Evolutionary conservation across 2,113 vertebrate genomes (phyloP), one percentile per base, ranked within the genome.

Genomic region (Aramus guarauna): DNA sequence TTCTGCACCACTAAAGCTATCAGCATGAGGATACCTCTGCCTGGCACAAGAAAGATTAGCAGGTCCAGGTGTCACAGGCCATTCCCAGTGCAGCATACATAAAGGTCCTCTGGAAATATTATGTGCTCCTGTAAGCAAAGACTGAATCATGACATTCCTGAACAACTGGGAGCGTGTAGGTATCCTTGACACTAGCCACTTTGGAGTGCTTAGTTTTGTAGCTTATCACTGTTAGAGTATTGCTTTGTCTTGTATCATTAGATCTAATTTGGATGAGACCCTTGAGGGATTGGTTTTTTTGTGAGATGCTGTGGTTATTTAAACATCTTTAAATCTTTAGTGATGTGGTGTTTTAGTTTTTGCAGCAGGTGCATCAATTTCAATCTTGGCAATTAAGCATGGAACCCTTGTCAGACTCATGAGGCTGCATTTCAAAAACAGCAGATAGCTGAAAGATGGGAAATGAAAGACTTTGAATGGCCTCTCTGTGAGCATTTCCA

Each of bases 391-490:
- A 95, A 69, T 41, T 88, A 92, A 85, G 50, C 58, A 50, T 43
- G 78, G 37, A 94, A 60, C 41, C 53, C 58, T 91, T 55, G 53
- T 95, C 74, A 94, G 62, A 55, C 36, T 83, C 83, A 26, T 36
- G 63, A 94, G 79, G 37, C 68, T 94, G 62, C 60, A 43, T 79
- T 96, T 95, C 85, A 83, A 85, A 90, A 92, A 9, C 43, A 74
- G 58, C 74, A 92, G 45, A 69, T 8, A 96, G 75, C 26, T 88
- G 78, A 93, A 88, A 80, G 81, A 73, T 71, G 23, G 29, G 20
- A 83, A 93, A 92, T 95, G 19, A 96, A 97, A 88, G 90, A 82
- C 53, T 88, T 93, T 82, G 77, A 91, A 88, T 93, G 66, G 48
- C 50, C 90, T 87, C 37, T 76, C 66, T 50, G 23, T 55, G 52